These are phyloP conservation scores for Leptura quadrifasciata DNA, from an alignment of 2,888 invertebrate genomes.

Conservation along the genomic window DNA sequence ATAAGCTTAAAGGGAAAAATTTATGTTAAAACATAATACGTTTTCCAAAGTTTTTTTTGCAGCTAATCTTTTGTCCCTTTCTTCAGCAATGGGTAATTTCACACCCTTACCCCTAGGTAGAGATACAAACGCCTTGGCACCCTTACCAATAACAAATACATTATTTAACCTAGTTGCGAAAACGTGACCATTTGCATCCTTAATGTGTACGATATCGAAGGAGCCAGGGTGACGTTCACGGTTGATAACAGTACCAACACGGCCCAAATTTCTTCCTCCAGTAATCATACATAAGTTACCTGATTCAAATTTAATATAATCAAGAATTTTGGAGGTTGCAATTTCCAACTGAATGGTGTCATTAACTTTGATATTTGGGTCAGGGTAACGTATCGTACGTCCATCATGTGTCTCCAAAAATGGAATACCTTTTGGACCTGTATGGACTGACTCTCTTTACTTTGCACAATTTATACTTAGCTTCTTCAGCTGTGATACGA, in stretches of 20 bases:
- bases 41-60: too few species aligned
- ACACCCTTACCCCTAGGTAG: slow-evolving; percentile 98
- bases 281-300: slow-evolving; percentile 99
- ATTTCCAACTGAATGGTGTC: slow-evolving; percentile 98
- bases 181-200: slow-evolving; percentile 96
- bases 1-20: too few species aligned
- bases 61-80: slow-evolving; percentile 97
- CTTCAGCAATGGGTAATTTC: slow-evolving; percentile 97
- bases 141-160: slow-evolving; percentile 99
- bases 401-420: slow-evolving; percentile 98
- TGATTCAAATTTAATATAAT: slow-evolving; percentile 98
- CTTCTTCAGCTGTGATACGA: slow-evolving; percentile 97
- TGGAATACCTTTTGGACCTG: slow-evolving; percentile 96
- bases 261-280: slow-evolving; percentile 99
- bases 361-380: slow-evolving; percentile 93
- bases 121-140: slow-evolving; percentile 97
- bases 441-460: slow-evolving; percentile 90
- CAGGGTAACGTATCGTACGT: slow-evolving; percentile 98
- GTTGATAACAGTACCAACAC: slow-evolving; percentile 97
- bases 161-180: slow-evolving; percentile 99
- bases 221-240: slow-evolving; percentile 99
- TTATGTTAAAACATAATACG: too few species aligned
- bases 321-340: slow-evolving; percentile 94
- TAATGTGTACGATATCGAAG: slow-evolving; percentile 99
- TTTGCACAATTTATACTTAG: slow-evolving; percentile 99